A percentile compares a stretch with the other conserved stretches of the same genome.
Evolutionary conservation across 2,113 vertebrate genomes (phyloP).

Genomic region (Spermophilus dauricus): DNA sequence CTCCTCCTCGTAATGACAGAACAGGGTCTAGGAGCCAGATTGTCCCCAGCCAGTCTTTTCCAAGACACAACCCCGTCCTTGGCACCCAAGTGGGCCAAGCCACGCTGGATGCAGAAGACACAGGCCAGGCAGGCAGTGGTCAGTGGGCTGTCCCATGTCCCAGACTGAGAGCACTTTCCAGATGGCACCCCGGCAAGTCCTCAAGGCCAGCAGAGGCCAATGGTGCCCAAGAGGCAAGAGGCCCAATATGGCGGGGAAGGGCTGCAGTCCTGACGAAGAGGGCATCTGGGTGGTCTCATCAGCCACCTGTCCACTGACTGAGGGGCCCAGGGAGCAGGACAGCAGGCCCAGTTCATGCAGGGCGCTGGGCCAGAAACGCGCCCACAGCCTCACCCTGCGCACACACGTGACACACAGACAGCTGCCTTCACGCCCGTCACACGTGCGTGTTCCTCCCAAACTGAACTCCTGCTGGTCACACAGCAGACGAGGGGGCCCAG

Average conservation of each 20-base stretch:
- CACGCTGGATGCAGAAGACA: neutral
- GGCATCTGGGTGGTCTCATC: neutral
- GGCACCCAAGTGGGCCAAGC: neutral
- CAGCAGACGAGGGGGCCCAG: neutral
- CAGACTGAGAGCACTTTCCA: conserved; percentile 4
- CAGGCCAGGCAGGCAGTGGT: neutral
- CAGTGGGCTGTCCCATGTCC: neutral
- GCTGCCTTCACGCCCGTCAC: neutral
- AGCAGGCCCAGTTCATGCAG: neutral
- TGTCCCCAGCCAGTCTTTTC: neutral
- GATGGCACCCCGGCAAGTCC: neutral
- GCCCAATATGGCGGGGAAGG: neutral
- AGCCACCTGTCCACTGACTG: neutral
- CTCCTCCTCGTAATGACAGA: neutral
- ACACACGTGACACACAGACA: neutral
- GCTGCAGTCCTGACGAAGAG: neutral
- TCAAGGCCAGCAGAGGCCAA: neutral
- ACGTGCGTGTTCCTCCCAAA: neutral
- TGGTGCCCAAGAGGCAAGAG: neutral
- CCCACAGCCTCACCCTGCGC: neutral
- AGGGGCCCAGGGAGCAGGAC: neutral
- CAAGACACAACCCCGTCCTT: neutral
- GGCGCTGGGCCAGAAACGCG: neutral
- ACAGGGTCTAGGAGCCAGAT: neutral
- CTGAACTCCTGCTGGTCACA: neutral